Percentiles rank a stretch among this genome's conserved stretches.
Conservation (phyloP, 2,797 vertebrate species). For the Crypturellus tataupa region DNA sequence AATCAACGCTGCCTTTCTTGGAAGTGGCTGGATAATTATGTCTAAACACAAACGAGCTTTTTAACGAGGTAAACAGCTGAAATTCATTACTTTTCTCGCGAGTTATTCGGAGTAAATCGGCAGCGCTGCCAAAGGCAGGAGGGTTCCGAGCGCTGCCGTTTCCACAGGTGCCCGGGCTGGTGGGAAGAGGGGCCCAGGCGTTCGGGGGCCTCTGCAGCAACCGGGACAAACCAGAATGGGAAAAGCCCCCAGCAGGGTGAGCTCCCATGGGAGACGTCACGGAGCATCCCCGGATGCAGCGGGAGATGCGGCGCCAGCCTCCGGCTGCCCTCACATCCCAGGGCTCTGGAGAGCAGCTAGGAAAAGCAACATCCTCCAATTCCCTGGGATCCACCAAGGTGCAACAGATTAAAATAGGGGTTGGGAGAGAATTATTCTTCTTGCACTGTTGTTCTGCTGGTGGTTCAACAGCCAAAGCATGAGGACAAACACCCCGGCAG, state of each 20-base stretch:
- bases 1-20: constrained; percentile 45
- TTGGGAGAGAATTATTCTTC: background rate
- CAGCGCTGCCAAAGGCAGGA: accelerated
- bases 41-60: background rate
- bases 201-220: background rate
- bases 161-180: background rate
- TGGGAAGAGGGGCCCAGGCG: background rate
- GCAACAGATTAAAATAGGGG: background rate
- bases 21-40: background rate
- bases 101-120: background rate
- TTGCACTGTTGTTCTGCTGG: too few relatives aligned
- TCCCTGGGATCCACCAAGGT: too few relatives aligned
- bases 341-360: background rate
- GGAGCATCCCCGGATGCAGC: too few relatives aligned
- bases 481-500: background rate
- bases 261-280: background rate
- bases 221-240: background rate
- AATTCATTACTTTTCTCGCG: background rate
- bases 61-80: constrained; percentile 28
- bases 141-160: background rate
- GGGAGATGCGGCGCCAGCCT: too few relatives aligned
- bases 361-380: background rate
- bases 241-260: background rate
- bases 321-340: too few relatives aligned
- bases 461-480: background rate